These are phyloP conservation scores for Heptranchias perlo DNA, from an alignment of 2,113 vertebrate species.

Conservation along the genomic window DNA sequence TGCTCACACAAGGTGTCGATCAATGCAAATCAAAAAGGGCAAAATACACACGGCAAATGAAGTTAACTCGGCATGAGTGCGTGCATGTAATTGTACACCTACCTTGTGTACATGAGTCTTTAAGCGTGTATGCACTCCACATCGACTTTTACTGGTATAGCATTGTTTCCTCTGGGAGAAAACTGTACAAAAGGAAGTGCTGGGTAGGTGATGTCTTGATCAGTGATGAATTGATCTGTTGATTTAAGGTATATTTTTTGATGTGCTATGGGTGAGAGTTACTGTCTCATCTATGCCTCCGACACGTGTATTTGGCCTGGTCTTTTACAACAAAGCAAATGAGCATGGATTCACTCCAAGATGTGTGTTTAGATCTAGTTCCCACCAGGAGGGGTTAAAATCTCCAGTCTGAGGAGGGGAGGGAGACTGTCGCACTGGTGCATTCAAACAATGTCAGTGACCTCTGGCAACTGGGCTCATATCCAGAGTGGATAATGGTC, in stretches of 20 bases:
- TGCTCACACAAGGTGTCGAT: not conserved
- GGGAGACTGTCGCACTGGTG: not conserved
- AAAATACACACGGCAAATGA: not conserved
- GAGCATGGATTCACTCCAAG: not conserved
- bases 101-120: not conserved
- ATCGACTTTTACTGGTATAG: not conserved
- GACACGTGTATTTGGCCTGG: not conserved
- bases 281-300: not conserved
- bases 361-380: not conserved
- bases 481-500: not conserved
- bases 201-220: not conserved
- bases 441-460: too few relatives aligned
- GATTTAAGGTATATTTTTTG: not conserved
- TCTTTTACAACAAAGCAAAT: not conserved
- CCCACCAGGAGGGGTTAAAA: not conserved
- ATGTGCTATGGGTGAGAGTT: not conserved
- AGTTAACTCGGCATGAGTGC: not conserved
- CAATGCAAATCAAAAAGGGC: not conserved
- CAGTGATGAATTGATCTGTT: not conserved
- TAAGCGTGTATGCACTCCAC: too few relatives aligned
- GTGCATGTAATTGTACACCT: not conserved
- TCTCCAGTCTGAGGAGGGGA: not conserved
- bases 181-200: not conserved
- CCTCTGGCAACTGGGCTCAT: too few relatives aligned
- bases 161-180: not conserved